A percentile compares a stretch with the other conserved stretches of the same genome.
These are phyloP conservation scores for Cottus gobio DNA, from an alignment of 2,113 vertebrate species.

Conservation along the genomic window DNA sequence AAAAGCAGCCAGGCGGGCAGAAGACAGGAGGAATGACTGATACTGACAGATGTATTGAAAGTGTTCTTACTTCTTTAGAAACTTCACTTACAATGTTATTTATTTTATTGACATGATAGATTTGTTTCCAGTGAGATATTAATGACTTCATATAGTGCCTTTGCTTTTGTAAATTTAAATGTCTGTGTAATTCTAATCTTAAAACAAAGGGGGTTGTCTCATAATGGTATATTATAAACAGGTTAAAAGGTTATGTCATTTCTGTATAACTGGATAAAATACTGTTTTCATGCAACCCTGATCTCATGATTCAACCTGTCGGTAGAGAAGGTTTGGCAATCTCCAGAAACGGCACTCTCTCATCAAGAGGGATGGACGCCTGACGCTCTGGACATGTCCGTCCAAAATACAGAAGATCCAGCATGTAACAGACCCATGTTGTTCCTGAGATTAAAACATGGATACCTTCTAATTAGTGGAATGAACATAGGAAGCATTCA, in stretches of 20 bases:
- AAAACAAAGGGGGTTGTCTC: not conserved
- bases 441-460: slow-evolving; percentile 75
- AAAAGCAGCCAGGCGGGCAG: too few species aligned
- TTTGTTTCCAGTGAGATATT: too few species aligned
- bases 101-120: too few species aligned
- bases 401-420: slow-evolving; percentile 80
- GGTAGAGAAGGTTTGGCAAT: not conserved
- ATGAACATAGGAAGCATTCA: not conserved
- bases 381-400: slow-evolving; percentile 62
- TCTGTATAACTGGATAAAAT: not conserved
- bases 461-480: not conserved
- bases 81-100: too few species aligned
- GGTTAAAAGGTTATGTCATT: not conserved
- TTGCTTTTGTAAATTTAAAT: too few species aligned
- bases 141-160: too few species aligned
- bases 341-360: slow-evolving; percentile 84
- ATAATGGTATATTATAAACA: too few species aligned
- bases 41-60: too few species aligned
- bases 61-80: too few species aligned
- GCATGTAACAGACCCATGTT: slow-evolving; percentile 84
- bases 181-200: not conserved
- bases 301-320: slow-evolving; percentile 33
- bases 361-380: slow-evolving; percentile 61
- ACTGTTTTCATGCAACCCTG: not conserved
- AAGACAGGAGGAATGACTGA: too few species aligned